phyloP scores from a whole-genome alignment of 1,140 invertebrate species.

The Zaprionus kolodkinae region DNA sequence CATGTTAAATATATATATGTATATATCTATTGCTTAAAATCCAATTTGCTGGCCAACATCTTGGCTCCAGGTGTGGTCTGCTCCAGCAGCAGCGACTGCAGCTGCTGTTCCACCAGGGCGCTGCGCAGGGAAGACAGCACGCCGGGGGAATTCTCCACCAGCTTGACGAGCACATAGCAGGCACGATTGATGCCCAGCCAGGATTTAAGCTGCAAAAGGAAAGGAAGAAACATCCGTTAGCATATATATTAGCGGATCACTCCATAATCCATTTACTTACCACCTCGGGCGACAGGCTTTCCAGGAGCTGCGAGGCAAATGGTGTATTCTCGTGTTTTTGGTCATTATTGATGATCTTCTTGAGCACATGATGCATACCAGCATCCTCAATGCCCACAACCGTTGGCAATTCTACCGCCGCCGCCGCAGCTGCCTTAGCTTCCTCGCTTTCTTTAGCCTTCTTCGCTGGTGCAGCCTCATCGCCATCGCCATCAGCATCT shows the following conservation, averaged over 20 bases:
- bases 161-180: constrained; percentile 86
- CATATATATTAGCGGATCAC: too few species aligned
- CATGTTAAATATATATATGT: constrained; percentile 6
- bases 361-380: constrained; percentile 91
- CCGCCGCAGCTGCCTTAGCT: not conserved
- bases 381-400: constrained; percentile 89
- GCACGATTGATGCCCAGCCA: constrained; percentile 87
- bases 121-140: constrained; percentile 15
- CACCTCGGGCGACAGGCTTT: constrained; percentile 71
- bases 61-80: constrained; percentile 85
- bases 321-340: constrained; percentile 84
- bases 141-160: constrained; percentile 85
- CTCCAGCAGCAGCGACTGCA: constrained; percentile 74
- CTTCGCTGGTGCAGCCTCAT: constrained; percentile 11
- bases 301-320: constrained; percentile 85
- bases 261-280: constrained; percentile 38
- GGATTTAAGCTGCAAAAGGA: constrained; percentile 78
- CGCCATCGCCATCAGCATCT: constrained; percentile 13
- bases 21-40: constrained; percentile 16
- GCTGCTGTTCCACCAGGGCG: constrained; percentile 36
- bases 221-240: too few species aligned
- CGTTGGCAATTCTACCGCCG: constrained; percentile 14
- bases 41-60: constrained; percentile 85
- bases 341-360: constrained; percentile 91
- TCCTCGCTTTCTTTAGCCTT: constrained; percentile 55